A percentile compares a stretch with the other conserved stretches of the same genome.
Evolutionary conservation across 2,113 vertebrate genomes (phyloP).

Genomic region (Lagopus muta): DNA sequence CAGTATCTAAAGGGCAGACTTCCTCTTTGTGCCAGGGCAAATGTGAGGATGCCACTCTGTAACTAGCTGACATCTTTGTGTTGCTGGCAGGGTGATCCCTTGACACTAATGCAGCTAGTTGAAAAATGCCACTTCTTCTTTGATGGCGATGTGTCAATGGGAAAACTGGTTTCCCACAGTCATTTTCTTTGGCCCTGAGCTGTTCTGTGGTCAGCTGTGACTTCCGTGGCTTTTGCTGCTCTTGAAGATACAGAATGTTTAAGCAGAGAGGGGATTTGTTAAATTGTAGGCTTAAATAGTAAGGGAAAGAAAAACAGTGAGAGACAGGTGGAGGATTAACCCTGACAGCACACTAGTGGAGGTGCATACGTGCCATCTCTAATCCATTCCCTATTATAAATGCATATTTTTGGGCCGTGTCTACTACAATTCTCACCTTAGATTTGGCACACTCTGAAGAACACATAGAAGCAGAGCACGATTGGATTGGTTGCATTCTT

Average conservation of each 20-base stretch:
- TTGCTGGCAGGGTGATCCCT: neutral
- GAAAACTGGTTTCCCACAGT: neutral
- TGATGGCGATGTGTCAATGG: neutral
- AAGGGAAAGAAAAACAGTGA: neutral
- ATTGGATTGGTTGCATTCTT: neutral
- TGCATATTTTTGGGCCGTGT: neutral
- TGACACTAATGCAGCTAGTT: neutral
- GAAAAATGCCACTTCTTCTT: neutral
- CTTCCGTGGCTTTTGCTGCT: neutral
- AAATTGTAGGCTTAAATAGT: neutral
- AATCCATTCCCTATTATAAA: neutral
- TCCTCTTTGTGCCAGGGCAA: neutral
- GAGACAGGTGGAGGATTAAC: neutral
- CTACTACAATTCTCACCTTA: neutral
- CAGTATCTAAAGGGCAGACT: neutral
- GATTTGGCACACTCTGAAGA: neutral
- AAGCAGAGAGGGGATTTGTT: neutral
- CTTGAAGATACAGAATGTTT: neutral
- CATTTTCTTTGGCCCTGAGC: neutral
- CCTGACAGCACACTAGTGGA: neutral
- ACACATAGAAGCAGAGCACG: neutral
- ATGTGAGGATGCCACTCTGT: neutral
- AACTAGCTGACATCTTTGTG: neutral
- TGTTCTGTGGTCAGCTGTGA: neutral
- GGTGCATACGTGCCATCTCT: neutral